Percentiles rank a stretch among this genome's conserved stretches.
These are phyloP conservation scores for Aegithalos caudatus DNA, from an alignment of 2,113 vertebrate species.

Conservation along the genomic window DNA sequence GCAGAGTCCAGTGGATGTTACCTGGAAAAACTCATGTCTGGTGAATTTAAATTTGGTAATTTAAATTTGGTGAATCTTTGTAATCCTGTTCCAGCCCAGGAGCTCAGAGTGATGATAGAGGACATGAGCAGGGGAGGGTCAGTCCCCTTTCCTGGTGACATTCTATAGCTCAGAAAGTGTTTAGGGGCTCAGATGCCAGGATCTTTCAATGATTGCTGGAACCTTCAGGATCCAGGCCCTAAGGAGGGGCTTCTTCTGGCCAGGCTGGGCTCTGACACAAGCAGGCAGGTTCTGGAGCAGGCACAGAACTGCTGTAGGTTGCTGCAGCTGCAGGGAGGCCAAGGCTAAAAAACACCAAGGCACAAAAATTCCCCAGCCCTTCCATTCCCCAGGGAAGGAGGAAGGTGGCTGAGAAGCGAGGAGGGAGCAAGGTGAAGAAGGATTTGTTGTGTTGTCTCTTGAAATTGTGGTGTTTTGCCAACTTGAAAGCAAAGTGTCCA, in stretches of 20 bases:
- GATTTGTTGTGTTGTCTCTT: neutral
- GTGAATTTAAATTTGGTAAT: neutral
- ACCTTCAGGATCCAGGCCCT: neutral
- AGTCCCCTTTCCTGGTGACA: neutral
- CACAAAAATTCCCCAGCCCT: neutral
- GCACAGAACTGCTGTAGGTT: neutral
- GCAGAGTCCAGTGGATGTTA: neutral
- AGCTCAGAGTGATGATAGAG: neutral
- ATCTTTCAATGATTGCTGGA: neutral
- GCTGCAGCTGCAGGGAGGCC: neutral
- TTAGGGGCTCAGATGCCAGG: neutral
- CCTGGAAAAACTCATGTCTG: neutral
- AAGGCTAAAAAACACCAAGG: neutral
- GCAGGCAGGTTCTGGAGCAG: neutral
- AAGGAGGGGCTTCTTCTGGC: neutral
- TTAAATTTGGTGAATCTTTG: neutral
- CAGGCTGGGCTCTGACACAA: neutral
- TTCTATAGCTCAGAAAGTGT: neutral
- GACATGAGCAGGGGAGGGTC: neutral
- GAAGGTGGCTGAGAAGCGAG: neutral
- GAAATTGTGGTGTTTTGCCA: neutral
- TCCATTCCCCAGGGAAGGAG: neutral
- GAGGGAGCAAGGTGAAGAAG: neutral
- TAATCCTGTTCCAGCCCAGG: neutral
- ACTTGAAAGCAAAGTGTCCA: rapidly evolving